Percentiles rank a stretch among this genome's conserved stretches.
Conservation (phyloP, 1,140 invertebrate genomes). For the Ooceraea biroi region DNA sequence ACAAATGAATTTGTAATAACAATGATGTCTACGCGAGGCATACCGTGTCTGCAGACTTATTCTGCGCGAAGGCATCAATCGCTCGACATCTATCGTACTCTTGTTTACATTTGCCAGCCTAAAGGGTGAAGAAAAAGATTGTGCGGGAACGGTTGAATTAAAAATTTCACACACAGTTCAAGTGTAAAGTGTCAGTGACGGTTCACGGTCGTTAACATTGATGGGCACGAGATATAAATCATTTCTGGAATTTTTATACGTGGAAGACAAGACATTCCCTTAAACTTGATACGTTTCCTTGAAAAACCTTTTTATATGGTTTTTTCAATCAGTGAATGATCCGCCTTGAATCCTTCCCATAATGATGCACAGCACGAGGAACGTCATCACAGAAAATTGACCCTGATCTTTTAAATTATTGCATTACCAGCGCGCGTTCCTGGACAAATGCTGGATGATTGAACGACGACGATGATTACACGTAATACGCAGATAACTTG, state of each 20-base stretch:
- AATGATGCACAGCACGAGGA: background rate
- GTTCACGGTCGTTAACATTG: background rate
- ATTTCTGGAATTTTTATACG: background rate
- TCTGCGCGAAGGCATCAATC: background rate
- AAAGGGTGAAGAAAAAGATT: background rate
- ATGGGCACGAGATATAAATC: background rate
- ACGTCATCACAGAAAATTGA: background rate
- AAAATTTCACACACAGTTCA: background rate
- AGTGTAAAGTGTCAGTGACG: background rate
- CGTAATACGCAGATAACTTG: background rate
- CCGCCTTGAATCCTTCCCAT: no score
- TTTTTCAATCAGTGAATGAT: no score
- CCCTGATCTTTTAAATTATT: background rate
- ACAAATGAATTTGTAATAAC: background rate
- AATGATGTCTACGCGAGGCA: conserved; percentile 6
- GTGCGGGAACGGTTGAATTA: background rate
- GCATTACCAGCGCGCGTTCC: background rate
- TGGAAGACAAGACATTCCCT: background rate
- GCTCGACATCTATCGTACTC: conserved; percentile 7
- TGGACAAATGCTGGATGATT: background rate
- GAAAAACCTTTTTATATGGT: no score
- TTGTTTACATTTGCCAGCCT: background rate
- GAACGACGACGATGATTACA: background rate
- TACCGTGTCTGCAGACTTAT: conserved; percentile 9
- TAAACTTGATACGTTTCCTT: background rate